Conservation (phyloP, 2,113 vertebrate species). For the Caloenas nicobarica region DNA sequence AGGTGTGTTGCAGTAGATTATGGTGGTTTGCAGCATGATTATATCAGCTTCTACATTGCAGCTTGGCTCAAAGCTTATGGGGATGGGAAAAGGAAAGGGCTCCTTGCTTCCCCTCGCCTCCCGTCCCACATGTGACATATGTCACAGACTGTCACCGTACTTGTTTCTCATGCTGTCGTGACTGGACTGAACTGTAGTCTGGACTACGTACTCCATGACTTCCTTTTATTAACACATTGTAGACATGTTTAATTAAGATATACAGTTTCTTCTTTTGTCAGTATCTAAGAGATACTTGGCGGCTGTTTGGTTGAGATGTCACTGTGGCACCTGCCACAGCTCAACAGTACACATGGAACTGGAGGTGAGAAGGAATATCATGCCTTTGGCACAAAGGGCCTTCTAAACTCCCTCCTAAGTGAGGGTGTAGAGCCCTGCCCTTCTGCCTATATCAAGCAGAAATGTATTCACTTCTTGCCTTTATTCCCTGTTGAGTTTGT, state of each 20-base stretch:
- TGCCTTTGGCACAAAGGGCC: background rate
- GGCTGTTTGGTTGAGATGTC: background rate
- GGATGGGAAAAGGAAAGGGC: background rate
- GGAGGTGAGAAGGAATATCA: background rate
- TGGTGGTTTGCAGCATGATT: background rate
- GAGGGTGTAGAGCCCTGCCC: background rate
- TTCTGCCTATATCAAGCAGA: background rate
- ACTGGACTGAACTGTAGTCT: background rate
- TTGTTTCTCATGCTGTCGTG: background rate
- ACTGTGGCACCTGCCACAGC: background rate
- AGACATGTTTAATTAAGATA: background rate
- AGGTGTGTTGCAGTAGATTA: background rate
- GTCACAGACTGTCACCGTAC: background rate
- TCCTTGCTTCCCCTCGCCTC: background rate
- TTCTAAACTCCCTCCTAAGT: background rate
- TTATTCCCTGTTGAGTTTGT: background rate
- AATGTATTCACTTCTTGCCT: background rate
- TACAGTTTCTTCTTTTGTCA: background rate
- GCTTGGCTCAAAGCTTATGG: background rate
- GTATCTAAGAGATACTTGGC: background rate
- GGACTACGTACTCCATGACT: background rate
- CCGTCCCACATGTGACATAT: accelerated
- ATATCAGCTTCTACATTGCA: background rate
- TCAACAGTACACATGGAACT: background rate
- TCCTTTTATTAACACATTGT: background rate